phyloP scores from a whole-genome alignment of 2,113 vertebrate genomes.

The Hylia prasina region DNA sequence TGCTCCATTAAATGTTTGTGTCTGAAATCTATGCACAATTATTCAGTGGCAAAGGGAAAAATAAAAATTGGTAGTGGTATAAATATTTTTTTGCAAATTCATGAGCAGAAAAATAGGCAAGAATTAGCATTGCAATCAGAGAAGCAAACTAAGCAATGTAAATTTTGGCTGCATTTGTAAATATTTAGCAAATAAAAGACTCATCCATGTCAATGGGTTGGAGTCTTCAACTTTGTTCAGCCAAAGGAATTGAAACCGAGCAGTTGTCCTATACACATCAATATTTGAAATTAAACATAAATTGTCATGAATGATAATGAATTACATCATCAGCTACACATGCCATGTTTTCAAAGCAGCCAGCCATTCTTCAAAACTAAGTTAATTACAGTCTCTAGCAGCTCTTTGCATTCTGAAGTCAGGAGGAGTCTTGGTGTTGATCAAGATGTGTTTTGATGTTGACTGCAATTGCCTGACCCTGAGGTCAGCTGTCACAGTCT shows the following conservation, averaged over 20 bases:
- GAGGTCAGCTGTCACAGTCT: not conserved
- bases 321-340: not conserved
- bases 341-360: not conserved
- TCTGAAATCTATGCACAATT: not conserved
- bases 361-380: not conserved
- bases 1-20: not conserved
- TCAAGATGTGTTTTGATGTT: not conserved
- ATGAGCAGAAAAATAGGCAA: not conserved
- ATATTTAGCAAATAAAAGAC: conserved; percentile 4
- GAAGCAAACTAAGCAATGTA: not conserved
- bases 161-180: conserved; percentile 3
- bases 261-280: not conserved
- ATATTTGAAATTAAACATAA: not conserved
- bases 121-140: not conserved
- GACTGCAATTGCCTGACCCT: not conserved
- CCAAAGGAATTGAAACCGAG: not conserved
- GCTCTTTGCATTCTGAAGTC: not conserved
- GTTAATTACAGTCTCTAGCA: not conserved
- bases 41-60: not conserved
- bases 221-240: not conserved
- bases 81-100: conserved; percentile 10
- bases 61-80: not conserved
- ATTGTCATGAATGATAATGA: not conserved
- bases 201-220: not conserved
- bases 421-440: not conserved